Evolutionary conservation across 1,140 invertebrate genomes (phyloP).

Genomic region (Drosophila yakuba): DNA sequence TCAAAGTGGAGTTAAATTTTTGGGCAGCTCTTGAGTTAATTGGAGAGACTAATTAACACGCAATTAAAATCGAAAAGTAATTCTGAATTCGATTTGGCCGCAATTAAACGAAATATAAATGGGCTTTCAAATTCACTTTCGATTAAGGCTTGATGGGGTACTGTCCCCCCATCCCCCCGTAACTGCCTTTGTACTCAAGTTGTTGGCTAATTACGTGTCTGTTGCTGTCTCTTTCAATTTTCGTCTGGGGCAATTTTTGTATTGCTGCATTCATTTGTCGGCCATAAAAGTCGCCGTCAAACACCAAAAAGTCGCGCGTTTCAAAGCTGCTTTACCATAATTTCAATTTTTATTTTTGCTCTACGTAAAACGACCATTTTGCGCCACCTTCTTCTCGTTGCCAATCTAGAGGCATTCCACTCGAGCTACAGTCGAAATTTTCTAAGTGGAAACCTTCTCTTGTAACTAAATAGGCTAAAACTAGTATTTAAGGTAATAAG

Average conservation of each 20-base stretch:
- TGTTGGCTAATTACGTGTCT: conserved; percentile 80
- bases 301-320: conserved; percentile 58
- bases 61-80: conserved; percentile 71
- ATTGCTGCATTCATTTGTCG: conserved; percentile 77
- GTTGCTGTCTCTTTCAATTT: conserved; percentile 78
- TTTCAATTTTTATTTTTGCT: conserved; percentile 60
- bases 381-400: conserved; percentile 24
- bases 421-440: conserved; percentile 22
- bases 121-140: conserved; percentile 64
- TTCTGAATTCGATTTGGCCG: conserved; percentile 56
- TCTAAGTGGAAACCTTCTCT: background rate
- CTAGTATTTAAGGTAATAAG: no score
- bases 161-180: background rate
- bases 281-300: conserved; percentile 79
- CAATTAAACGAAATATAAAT: conserved; percentile 68
- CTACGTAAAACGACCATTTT: conserved; percentile 22
- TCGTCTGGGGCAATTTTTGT: conserved; percentile 68
- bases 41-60: conserved; percentile 70
- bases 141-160: conserved; percentile 46
- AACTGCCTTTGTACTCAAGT: background rate
- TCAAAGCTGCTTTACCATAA: conserved; percentile 77
- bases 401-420: conserved; percentile 29
- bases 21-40: conserved; percentile 55
- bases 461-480: no score
- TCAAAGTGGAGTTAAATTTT: conserved; percentile 25